Base-by-base conservation (phyloP, 2,797 vertebrate genomes). In the Gymnopithys bicolor region DNA sequence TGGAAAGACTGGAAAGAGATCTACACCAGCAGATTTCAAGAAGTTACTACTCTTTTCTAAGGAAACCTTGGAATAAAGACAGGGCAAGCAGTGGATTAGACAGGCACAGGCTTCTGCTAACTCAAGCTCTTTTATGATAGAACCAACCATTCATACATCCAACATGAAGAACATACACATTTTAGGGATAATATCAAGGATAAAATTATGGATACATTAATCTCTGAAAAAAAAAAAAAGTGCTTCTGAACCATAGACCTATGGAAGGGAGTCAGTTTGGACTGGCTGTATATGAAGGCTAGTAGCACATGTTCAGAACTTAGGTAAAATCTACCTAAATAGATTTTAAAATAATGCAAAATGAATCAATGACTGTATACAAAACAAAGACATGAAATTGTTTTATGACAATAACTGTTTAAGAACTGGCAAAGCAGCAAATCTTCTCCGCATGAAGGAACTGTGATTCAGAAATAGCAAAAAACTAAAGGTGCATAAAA, bases 191-290 rank as follows among this genome's bases (percentile, higher is more conserved):
- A 10, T 10, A 84, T 7, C 10, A 67, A n/a, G 12, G 19, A 55
- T 32, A 68, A 67, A 81, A 49, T n/a, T 23, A 84, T 12, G 5
- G 22, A 48, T 70, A 10, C 22, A 39, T 4, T 51, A 19, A 16
- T 19, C 16, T 80, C 41, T 41, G 16, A 6, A 45, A 45, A 79
- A 77, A 45, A 45, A 79, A 77, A 55, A 0, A 84, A 81, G 62
- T 18, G 13, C 9, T 64, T n/a, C 23, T 21, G 33, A 13, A 59
- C 46, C 30, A 43, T 1, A 70, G 53, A 70, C n/a, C 35, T 67
- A 35, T 5, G 6, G 5, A n/a, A 3, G 1, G 8, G 8, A 56
- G 13, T 59, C 13, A 18, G 0, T 70, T 69, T 55, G 17, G 35
- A 67, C 24, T 32, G 32, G 3, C 9, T 48, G 2, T 48, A 60